A percentile compares a stretch with the other conserved stretches of the same genome.
These are phyloP conservation scores for Eunapius fragilis DNA, from an alignment of 37 sponge, comb jelly and placozoan species.

Conservation along the genomic window DNA sequence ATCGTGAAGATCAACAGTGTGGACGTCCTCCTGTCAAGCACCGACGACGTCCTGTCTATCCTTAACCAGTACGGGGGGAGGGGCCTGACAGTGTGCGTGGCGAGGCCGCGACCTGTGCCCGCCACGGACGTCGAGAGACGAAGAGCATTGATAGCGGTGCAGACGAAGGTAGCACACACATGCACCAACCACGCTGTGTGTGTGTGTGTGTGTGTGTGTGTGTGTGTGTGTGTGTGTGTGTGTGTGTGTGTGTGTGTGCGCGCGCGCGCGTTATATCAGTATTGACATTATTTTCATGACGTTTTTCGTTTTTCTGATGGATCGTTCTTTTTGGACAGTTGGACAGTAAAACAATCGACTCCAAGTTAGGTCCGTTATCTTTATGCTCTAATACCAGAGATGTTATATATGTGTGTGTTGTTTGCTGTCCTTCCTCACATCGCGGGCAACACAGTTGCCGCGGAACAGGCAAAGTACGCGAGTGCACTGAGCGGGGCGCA, in stretches of 20 bases:
- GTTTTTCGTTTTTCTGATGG: no score
- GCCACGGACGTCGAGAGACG: conserved; percentile 31
- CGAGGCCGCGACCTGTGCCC: conserved; percentile 45
- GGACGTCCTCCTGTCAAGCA: conserved; percentile 1
- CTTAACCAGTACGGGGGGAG: conserved; percentile 19
- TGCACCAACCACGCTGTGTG: no score
- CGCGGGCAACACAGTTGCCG: background rate
- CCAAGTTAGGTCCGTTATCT: background rate
- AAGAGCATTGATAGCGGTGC: conserved; percentile 23
- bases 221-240: conserved; percentile 27
- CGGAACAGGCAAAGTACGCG: conserved; percentile 14
- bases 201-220: conserved; percentile 14
- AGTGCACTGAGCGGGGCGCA: conserved; percentile 19
- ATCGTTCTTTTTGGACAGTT: background rate
- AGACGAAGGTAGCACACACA: conserved; percentile 52
- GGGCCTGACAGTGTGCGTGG: conserved; percentile 39
- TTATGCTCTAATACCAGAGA: no score
- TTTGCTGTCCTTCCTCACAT: background rate
- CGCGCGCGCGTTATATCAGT: no score
- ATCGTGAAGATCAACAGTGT: conserved; percentile 48
- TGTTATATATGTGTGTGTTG: no score
- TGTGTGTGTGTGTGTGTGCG: conserved; percentile 11
- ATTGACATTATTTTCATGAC: no score
- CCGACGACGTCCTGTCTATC: conserved; percentile 16
- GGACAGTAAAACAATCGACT: background rate